Conservation (phyloP, 2,113 vertebrate species). For the Serilophus lunatus region DNA sequence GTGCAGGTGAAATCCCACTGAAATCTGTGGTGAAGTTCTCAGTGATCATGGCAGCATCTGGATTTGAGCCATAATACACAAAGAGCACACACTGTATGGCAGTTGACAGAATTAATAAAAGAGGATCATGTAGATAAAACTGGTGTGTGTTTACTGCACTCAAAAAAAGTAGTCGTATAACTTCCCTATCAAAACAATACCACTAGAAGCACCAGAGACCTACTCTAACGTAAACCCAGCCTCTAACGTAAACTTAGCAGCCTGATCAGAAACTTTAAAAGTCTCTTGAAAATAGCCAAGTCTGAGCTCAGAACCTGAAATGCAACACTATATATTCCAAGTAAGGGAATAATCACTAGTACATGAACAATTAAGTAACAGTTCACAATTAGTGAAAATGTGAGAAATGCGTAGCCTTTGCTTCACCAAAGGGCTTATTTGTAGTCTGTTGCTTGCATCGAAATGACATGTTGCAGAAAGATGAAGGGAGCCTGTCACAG, state of each 20-base stretch:
- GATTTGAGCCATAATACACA: constrained; percentile 32
- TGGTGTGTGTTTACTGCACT: neutral
- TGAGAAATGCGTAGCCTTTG: neutral
- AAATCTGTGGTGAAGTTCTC: neutral
- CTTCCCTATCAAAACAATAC: neutral
- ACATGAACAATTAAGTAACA: neutral
- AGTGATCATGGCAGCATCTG: neutral
- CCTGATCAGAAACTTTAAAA: neutral
- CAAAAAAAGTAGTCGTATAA: neutral
- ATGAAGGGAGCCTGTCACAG: constrained; percentile 44
- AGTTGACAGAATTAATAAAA: constrained; percentile 43
- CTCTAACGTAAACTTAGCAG: neutral
- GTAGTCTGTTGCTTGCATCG: neutral
- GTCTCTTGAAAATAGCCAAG: neutral
- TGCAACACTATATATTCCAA: neutral
- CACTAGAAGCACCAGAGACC: neutral
- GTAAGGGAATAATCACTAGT: neutral
- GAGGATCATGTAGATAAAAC: constrained; percentile 4
- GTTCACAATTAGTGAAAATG: neutral
- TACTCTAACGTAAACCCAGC: neutral
- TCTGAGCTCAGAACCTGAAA: neutral
- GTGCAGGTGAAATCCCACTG: constrained; percentile 10
- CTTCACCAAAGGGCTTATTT: neutral
- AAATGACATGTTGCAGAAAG: constrained; percentile 17
- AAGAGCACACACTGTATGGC: neutral